Evolutionary conservation across 2,888 invertebrate species (phyloP).

Genomic region (Therioaphis trifolii): DNA sequence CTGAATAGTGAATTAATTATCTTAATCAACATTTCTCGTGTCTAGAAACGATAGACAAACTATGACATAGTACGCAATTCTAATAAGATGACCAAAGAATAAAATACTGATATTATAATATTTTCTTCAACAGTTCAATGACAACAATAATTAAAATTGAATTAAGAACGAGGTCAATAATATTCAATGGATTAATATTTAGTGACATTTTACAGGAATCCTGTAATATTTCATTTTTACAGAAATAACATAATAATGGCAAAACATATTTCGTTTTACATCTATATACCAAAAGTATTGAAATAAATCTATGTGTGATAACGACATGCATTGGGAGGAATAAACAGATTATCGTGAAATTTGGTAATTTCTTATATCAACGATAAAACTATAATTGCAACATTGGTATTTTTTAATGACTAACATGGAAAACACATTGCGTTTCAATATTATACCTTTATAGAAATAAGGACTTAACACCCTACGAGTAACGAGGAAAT

Average conservation of each 20-base stretch:
- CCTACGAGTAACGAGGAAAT: too few relatives aligned
- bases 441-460: not conserved
- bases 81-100: not conserved
- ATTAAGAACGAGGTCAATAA: slow-evolving; percentile 1
- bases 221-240: not conserved
- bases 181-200: not conserved
- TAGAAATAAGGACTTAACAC: too few relatives aligned
- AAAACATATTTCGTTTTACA: slow-evolving; percentile 1
- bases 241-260: not conserved
- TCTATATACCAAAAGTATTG: not conserved
- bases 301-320: not conserved
- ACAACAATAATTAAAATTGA: not conserved
- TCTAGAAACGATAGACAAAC: not conserved
- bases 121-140: slow-evolving; percentile 21
- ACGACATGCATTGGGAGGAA: not conserved
- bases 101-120: not conserved
- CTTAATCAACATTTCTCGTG: not conserved
- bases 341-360: not conserved
- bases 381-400: slow-evolving; percentile 36
- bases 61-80: not conserved
- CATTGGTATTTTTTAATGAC: slow-evolving; percentile 27
- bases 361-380: not conserved
- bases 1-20: not conserved
- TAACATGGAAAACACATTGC: not conserved
- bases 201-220: not conserved